Conservation (phyloP, 2,113 vertebrate species). For the Loxodonta africana region DNA sequence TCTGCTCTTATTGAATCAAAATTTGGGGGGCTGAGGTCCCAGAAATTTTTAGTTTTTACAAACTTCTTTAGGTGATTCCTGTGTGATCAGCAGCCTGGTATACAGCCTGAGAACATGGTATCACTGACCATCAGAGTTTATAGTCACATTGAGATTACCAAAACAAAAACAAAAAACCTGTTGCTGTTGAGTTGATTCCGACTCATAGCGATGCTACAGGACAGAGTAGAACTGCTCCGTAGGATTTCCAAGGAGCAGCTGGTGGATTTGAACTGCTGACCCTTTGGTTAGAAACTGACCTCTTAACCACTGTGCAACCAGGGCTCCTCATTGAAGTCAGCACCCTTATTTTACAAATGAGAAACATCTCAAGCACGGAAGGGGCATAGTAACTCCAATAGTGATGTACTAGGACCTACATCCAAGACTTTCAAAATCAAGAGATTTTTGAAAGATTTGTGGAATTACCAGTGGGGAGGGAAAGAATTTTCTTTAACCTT, state of each 20-base stretch:
- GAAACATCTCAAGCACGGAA: background rate
- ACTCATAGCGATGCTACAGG: too few species aligned
- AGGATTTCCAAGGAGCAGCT: too few species aligned
- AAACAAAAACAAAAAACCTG: too few species aligned
- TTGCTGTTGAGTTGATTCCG: too few species aligned
- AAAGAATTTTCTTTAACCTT: background rate
- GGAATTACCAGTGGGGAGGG: background rate
- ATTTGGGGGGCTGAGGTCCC: background rate
- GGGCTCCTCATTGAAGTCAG: background rate
- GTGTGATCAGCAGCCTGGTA: background rate
- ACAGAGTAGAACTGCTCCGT: too few species aligned
- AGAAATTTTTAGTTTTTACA: constrained; percentile 5
- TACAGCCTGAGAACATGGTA: background rate
- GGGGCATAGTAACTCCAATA: background rate
- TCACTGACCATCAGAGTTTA: background rate
- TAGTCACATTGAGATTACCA: background rate
- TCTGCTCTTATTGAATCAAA: background rate
- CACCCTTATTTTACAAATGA: background rate
- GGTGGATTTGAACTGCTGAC: too few species aligned
- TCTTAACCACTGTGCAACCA: too few species aligned
- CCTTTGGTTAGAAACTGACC: too few species aligned
- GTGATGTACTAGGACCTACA: background rate
- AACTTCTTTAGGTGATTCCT: background rate
- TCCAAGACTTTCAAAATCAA: background rate
- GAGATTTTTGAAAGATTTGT: background rate